Conservation (phyloP, 1,140 invertebrate genomes). For the Mercenaria mercenaria region DNA sequence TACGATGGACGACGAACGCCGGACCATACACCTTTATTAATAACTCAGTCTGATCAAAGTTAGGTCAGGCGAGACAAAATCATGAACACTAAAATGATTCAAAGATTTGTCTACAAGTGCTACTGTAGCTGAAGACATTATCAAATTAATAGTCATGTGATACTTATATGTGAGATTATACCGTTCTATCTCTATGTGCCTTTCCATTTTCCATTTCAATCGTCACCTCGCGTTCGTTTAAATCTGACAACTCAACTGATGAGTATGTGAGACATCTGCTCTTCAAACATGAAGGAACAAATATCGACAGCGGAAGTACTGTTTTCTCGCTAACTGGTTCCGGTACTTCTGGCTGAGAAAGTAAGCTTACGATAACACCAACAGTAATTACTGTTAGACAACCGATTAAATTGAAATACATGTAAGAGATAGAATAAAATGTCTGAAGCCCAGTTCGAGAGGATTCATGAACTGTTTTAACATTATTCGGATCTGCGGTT, state of each 20-base stretch:
- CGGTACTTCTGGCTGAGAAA: slow-evolving; percentile 28
- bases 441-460: not conserved
- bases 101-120: no score
- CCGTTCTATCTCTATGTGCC: no score
- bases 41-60: no score
- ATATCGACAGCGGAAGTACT: slow-evolving; percentile 11
- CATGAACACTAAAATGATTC: no score
- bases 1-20: no score
- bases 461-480: no score
- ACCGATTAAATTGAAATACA: slow-evolving; percentile 52
- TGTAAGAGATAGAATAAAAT: slow-evolving; percentile 48
- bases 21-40: no score
- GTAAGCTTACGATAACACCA: not conserved
- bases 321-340: not conserved
- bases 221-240: not conserved
- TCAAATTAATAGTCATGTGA: no score
- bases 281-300: slow-evolving; percentile 31
- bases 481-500: not conserved
- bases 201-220: not conserved
- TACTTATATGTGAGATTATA: no score
- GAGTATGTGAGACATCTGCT: not conserved
- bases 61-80: no score
- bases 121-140: no score
- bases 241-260: not conserved
- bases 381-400: slow-evolving; percentile 13